Base-by-base conservation (phyloP, 2,888 invertebrate genomes). In the Lamellibrachia satsuma region DNA sequence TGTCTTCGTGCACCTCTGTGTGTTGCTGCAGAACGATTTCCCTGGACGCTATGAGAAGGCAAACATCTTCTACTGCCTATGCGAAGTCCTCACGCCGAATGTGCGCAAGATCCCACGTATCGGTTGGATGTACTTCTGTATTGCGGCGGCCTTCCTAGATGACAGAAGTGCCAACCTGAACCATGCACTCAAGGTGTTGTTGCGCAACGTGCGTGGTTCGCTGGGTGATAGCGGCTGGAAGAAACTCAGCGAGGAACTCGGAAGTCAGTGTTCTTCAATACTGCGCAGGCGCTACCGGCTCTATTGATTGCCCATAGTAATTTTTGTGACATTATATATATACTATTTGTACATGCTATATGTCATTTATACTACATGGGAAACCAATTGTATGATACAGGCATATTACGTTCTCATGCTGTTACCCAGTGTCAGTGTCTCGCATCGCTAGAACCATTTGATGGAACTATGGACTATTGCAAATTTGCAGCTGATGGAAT, bases 221-320 rank as follows among this genome's bases (percentile, higher is more conserved):
- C 15, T 94, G 9, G 94, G 94, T 3, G 93, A 92, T n/a, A 92
- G 57, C 22, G 92, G 90, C 27, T 94, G 94, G 94, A 93, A 91
- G 52, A 94, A 93, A 52, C 90, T 94, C 52, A 92, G 91, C 27
- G 92, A 93, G 75, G 92, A 93, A 90, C 55, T 94, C 52, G 94
- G 94, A 3, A 52, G 93, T 27, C 93, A 93, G 91, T 75, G 93
- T n/a, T 75, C 93, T 22, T 91, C 90, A 57, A 90, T 91, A 22
- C 92, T 94, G 75, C 92, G 94, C n/a, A 93, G 93, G 57, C 91
- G 92, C 3, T 94, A 94, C 92, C 94, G 93, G 91, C 90, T 94
- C 39, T 94, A 94, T 92, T 94, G 90, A 75, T 75, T 22, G n/a
- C 22, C 15, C n/a, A 22, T 22, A n/a, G 75, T 75, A 75, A 22